Percentiles rank a stretch among this genome's conserved stretches.
These are phyloP conservation scores for Pteronotus mesoamericanus DNA, from an alignment of 2,797 vertebrate species.

Conservation along the genomic window DNA sequence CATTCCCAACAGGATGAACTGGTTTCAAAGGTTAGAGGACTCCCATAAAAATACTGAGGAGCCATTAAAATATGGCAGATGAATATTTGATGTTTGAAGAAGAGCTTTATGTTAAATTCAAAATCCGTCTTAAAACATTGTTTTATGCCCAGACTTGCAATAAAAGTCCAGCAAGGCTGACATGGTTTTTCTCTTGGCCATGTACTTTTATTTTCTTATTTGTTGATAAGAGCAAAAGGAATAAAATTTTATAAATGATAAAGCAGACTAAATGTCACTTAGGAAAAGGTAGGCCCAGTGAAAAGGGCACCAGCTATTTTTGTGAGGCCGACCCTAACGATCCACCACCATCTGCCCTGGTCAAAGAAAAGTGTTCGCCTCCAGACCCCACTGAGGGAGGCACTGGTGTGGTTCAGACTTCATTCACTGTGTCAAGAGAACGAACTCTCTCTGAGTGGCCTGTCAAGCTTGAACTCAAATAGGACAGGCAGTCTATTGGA, in stretches of 20 bases:
- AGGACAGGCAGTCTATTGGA: conserved; percentile 63
- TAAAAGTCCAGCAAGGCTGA: neutral
- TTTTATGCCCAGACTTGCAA: neutral
- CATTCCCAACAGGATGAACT: neutral
- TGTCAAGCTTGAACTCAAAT: conserved; percentile 51
- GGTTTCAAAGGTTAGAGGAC: neutral
- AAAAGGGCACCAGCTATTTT: neutral
- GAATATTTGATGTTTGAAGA: neutral
- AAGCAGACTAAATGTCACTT: neutral
- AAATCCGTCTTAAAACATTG: neutral
- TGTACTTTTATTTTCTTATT: neutral
- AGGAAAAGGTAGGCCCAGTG: neutral
- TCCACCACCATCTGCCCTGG: rapidly evolving
- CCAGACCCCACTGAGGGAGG: conserved; percentile 50
- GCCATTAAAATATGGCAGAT: neutral
- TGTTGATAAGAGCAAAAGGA: neutral
- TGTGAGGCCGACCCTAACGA: rapidly evolving
- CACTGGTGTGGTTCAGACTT: conserved; percentile 80
- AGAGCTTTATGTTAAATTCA: neutral
- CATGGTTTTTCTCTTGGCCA: neutral
- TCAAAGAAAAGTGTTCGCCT: conserved; percentile 57
- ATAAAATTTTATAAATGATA: neutral
- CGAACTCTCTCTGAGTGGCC: conserved; percentile 78
- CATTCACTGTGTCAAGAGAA: conserved; percentile 75
- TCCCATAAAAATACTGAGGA: neutral